phyloP scores from a whole-genome alignment of 2,113 vertebrate species.

The Gracilinanus agilis region DNA sequence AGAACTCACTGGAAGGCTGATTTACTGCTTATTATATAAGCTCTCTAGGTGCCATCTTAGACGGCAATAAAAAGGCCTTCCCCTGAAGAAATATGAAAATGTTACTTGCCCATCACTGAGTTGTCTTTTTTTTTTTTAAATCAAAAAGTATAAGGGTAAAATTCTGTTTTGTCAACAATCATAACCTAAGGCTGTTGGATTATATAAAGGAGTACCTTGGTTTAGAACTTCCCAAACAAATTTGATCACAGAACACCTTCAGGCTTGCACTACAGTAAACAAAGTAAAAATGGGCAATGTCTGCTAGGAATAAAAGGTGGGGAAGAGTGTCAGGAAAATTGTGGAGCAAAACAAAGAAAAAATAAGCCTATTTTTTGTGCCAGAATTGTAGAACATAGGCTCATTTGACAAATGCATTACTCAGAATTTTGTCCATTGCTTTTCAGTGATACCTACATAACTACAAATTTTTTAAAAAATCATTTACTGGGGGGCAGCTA shows the following conservation, averaged over 20 bases:
- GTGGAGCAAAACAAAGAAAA: not conserved
- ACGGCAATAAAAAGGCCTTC: slow-evolving; percentile 57
- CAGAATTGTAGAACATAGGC: not conserved
- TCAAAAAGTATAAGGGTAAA: slow-evolving; percentile 54
- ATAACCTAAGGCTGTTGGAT: not conserved
- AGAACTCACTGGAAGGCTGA: slow-evolving; percentile 68
- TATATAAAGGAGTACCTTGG: slow-evolving; percentile 3
- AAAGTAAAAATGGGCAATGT: not conserved
- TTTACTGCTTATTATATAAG: slow-evolving; percentile 63
- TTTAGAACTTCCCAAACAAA: not conserved
- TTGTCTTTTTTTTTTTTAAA: slow-evolving; percentile 14
- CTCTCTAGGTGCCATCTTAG: slow-evolving; percentile 63
- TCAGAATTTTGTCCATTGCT: too few relatives aligned
- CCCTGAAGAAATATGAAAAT: slow-evolving; percentile 48
- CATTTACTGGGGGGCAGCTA: too few relatives aligned
- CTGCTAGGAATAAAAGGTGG: not conserved
- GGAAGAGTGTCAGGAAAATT: not conserved
- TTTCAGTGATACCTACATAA: too few relatives aligned
- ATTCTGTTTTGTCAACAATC: slow-evolving; percentile 47
- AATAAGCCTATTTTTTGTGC: not conserved
- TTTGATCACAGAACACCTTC: not conserved
- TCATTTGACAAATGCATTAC: not conserved
- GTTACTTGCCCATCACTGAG: slow-evolving; percentile 46
- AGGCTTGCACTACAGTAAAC: not conserved
- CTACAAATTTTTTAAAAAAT: too few relatives aligned